Conservation (phyloP, 2,888 invertebrate genomes). For the Lasioglossum calceatum region DNA sequence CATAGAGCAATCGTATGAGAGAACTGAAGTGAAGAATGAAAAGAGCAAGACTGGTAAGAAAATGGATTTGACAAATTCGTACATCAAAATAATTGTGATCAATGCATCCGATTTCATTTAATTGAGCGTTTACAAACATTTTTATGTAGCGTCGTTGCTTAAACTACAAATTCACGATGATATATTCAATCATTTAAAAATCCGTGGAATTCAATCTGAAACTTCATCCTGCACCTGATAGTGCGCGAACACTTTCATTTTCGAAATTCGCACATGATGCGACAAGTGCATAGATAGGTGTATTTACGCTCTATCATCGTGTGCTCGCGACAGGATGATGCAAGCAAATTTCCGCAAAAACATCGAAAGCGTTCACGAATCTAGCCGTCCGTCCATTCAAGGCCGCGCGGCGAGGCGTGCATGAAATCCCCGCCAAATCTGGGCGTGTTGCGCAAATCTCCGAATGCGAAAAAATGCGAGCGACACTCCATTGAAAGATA, state of each 20-base stretch:
- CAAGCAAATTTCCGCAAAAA: background rate
- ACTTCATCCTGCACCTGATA: background rate
- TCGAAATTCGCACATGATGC: too few species aligned
- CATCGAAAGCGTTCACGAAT: background rate
- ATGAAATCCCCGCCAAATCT: background rate
- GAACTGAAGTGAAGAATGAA: too few species aligned
- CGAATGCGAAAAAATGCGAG: conserved; percentile 17
- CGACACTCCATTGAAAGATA: conserved; percentile 21
- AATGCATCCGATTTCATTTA: background rate
- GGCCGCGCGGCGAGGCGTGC: background rate
- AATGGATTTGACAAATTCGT: too few species aligned
- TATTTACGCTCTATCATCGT: background rate
- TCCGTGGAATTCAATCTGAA: too few species aligned
- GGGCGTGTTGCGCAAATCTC: background rate
- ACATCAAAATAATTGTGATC: too few species aligned
- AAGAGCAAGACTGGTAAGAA: too few species aligned
- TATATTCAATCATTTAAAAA: too few species aligned
- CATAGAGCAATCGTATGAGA: background rate
- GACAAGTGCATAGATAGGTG: too few species aligned
- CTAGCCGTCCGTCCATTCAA: background rate
- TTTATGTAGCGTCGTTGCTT: background rate
- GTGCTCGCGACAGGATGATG: background rate
- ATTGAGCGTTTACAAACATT: background rate
- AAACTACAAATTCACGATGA: too few species aligned
- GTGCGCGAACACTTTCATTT: too few species aligned